Evolutionary conservation across 2,113 vertebrate genomes (phyloP), one percentile per base, ranked within the genome.

Genomic region (Eonycteris spelaea): DNA sequence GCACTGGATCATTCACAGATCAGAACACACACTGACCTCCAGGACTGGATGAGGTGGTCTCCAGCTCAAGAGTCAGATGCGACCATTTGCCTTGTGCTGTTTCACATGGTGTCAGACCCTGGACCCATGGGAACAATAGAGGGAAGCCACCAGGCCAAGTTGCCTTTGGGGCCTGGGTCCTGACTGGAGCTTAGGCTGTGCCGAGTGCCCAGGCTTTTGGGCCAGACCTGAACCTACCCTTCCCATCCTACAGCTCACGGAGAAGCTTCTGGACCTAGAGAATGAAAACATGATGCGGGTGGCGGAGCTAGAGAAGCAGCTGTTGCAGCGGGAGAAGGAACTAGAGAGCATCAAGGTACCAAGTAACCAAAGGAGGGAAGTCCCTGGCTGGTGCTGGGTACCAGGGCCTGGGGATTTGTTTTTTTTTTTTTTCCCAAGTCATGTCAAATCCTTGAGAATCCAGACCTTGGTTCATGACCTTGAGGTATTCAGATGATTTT

Each of bases 201-300:
- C 55, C n/a, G n/a, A 88, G 51, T 90, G 30, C n/a, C 65, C 16
- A 87, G 85, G 28, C 68, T 91, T 74, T 0, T 14, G 40, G 67
- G 9, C 35, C 16, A 77, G 59, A 68, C 12, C 18, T 1, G 12
- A 61, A 63, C 14, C 95, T 21, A 0, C 3, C 30, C 70, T 90
- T 63, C 38, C 24, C 63, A 59, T 78, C 59, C 19, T 14, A 16
- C 94, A 99, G 99, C 99, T 99, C 94, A 99, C 99, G 0, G 99
- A 99, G 98, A 99, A 99, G 98, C 99, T 99, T 93, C 98, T 99
- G 98, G 99, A 99, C 96, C 98, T 99, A 94, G 99, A 99, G 98
- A 99, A 99, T 91, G 99, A 99, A 97, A 99, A 99, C 80, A 99
- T 99, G 98, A 99, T 99, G 99, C 99, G 99, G 88, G 99, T 99